These are phyloP conservation scores for Myotis myotis DNA, from an alignment of 2,797 vertebrate species.

Conservation along the genomic window DNA sequence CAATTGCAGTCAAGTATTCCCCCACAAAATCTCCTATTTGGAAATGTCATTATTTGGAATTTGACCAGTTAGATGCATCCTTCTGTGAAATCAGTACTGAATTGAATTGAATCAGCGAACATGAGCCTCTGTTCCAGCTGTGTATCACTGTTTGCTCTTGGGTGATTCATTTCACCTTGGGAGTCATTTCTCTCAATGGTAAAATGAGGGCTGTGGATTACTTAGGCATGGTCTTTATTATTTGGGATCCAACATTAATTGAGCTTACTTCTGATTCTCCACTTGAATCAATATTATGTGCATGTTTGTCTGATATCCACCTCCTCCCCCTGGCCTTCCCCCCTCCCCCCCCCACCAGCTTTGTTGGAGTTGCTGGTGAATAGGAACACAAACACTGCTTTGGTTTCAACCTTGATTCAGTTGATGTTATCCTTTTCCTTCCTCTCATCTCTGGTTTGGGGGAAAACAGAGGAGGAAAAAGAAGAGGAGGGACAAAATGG, in stretches of 20 bases:
- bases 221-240: not conserved
- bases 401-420: not conserved
- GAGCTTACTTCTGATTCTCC: not conserved
- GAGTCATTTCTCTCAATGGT: not conserved
- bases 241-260: not conserved
- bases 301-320: not conserved
- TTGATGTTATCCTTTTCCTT: not conserved
- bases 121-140: not conserved
- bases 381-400: not conserved
- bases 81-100: not conserved
- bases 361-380: not conserved
- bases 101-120: conserved; percentile 8
- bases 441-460: not conserved
- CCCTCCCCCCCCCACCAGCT: not conserved
- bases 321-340: not conserved
- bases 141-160: not conserved
- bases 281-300: not conserved
- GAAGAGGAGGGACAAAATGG: not conserved
- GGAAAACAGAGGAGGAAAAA: not conserved
- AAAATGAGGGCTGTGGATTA: not conserved
- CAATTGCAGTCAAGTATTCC: not conserved
- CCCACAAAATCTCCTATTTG: not conserved
- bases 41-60: conserved; percentile 31
- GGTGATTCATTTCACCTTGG: not conserved
- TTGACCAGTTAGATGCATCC: not conserved